Conservation (phyloP, 2,888 invertebrate species). For the Trissolcus japonicus region DNA sequence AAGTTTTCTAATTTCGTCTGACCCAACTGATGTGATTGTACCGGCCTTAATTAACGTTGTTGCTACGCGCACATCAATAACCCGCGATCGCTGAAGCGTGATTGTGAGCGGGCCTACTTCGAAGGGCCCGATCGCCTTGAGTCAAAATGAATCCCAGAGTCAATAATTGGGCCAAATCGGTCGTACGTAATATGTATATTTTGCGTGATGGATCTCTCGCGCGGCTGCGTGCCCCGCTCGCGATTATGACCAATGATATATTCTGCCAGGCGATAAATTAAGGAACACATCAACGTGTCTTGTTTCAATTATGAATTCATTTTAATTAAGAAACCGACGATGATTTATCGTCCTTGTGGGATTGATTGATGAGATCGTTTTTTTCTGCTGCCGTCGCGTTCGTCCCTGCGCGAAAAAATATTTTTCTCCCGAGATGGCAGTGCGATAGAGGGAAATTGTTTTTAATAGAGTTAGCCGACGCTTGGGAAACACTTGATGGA, state of each 20-base stretch:
- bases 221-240: constrained; percentile 22
- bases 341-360: constrained; percentile 32
- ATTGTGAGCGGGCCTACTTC: constrained; percentile 53
- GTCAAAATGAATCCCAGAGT: constrained; percentile 29
- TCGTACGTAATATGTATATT: constrained; percentile 44
- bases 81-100: constrained; percentile 56
- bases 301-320: constrained; percentile 48
- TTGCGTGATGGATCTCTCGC: constrained; percentile 37
- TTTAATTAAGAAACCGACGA: constrained; percentile 42
- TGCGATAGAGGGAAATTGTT: constrained; percentile 27
- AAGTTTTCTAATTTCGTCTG: neutral
- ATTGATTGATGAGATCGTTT: constrained; percentile 44
- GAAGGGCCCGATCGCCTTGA: constrained; percentile 39
- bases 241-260: constrained; percentile 49
- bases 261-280: constrained; percentile 29
- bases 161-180: constrained; percentile 52
- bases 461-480: constrained; percentile 18
- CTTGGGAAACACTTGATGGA: constrained; percentile 15
- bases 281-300: constrained; percentile 46
- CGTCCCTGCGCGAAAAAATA: constrained; percentile 21
- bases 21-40: neutral
- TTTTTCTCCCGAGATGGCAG: constrained; percentile 16
- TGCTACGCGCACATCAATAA: constrained; percentile 46
- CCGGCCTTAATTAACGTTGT: constrained; percentile 38
- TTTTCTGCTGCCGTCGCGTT: constrained; percentile 12